These are phyloP conservation scores for Trachelus stipa DNA, from an alignment of 2,888 invertebrate species.

Conservation along the genomic window DNA sequence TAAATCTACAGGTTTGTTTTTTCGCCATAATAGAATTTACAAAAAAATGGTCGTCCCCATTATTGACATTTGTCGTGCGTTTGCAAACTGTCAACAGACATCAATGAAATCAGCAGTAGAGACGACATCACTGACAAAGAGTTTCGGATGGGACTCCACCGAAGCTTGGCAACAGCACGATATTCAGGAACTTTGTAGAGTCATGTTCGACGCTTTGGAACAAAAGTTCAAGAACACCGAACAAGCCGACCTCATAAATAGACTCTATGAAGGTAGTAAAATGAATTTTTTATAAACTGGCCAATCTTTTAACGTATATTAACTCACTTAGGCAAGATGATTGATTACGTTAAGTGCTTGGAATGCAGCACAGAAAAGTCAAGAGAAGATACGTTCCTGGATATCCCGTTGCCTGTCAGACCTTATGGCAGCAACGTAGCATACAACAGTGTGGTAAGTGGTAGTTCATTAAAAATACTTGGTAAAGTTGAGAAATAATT, in stretches of 20 bases:
- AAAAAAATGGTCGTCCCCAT: not conserved
- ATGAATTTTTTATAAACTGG: not conserved
- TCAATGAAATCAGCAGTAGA: slow-evolving; percentile 83
- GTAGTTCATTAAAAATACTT: slow-evolving; percentile 6
- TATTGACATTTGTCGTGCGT: not conserved
- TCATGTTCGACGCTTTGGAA: slow-evolving; percentile 92
- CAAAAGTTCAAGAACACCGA: slow-evolving; percentile 85
- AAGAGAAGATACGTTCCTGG: slow-evolving; percentile 84
- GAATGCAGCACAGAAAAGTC: slow-evolving; percentile 87
- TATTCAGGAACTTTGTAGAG: slow-evolving; percentile 88
- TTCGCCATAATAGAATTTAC: not conserved
- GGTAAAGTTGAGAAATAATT: slow-evolving; percentile 7
- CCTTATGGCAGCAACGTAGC: slow-evolving; percentile 83
- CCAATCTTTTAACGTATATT: slow-evolving; percentile 25
- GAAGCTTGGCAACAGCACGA: slow-evolving; percentile 95
- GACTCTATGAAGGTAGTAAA: slow-evolving; percentile 76
- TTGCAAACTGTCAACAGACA: slow-evolving; percentile 69
- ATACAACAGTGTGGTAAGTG: slow-evolving; percentile 79
- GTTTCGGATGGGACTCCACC: slow-evolving; percentile 91
- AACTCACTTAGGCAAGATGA: slow-evolving; percentile 74
- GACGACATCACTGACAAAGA: slow-evolving; percentile 86
- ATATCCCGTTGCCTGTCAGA: slow-evolving; percentile 86
- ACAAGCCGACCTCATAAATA: slow-evolving; percentile 84
- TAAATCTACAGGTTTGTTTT: slow-evolving; percentile 77
- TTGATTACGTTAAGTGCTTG: slow-evolving; percentile 90